Percentiles rank a stretch among this genome's conserved stretches.
phyloP scores from a whole-genome alignment of 2,888 invertebrate species.

The Endomychus coccineus region DNA sequence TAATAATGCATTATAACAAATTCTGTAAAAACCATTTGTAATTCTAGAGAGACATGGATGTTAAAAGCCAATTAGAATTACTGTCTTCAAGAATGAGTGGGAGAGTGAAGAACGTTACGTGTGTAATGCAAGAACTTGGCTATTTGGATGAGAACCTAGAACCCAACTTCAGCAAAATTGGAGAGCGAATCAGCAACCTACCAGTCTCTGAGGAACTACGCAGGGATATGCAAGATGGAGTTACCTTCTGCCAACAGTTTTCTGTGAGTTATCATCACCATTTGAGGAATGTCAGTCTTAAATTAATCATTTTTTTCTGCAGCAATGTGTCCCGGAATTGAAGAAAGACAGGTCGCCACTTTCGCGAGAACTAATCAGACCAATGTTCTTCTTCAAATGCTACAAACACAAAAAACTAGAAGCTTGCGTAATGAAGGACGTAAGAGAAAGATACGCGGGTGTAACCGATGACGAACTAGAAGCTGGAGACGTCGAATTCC shows the following conservation, averaged over 20 bases:
- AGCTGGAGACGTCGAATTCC: constrained; percentile 44
- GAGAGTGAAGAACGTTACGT: constrained; percentile 56
- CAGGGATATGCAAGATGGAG: constrained; percentile 58
- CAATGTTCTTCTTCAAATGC: constrained; percentile 67
- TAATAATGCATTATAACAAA: no score
- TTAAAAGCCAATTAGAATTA: constrained; percentile 54
- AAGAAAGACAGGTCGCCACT: constrained; percentile 56
- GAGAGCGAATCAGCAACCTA: constrained; percentile 52
- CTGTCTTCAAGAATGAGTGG: constrained; percentile 49
- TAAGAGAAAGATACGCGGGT: constrained; percentile 54
- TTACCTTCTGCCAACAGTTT: constrained; percentile 62
- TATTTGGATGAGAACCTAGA: constrained; percentile 60
- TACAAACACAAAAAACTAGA: constrained; percentile 68
- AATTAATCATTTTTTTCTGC: constrained; percentile 34
- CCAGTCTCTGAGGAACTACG: constrained; percentile 56
- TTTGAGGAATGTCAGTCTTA: no score
- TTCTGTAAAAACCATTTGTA: no score
- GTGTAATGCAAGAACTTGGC: constrained; percentile 65
- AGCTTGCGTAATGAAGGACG: constrained; percentile 65
- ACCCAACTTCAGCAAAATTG: constrained; percentile 58
- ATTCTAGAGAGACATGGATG: constrained; percentile 53
- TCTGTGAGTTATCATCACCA: constrained; percentile 49
- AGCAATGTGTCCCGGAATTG: constrained; percentile 65
- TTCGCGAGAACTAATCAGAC: constrained; percentile 56
- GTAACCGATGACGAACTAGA: constrained; percentile 52